Evolutionary conservation across 2,797 vertebrate genomes (phyloP).

Genomic region (Dermochelys coriacea): DNA sequence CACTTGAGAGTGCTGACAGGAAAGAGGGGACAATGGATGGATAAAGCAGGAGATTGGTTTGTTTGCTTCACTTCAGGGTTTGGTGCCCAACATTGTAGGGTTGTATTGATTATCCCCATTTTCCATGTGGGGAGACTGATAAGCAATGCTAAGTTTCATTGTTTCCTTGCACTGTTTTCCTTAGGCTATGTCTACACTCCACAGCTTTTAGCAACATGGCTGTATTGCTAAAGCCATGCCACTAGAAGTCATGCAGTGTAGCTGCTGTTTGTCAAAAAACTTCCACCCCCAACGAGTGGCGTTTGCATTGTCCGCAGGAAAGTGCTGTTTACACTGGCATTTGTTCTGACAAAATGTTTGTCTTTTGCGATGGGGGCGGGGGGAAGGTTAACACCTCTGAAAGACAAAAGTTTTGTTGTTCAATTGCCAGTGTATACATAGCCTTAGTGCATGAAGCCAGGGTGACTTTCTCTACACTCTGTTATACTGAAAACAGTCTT

Average conservation of each 20-base stretch:
- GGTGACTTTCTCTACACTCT: not conserved
- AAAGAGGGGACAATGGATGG: not conserved
- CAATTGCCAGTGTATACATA: too few species aligned
- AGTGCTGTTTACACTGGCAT: too few species aligned
- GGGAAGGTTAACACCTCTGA: too few species aligned
- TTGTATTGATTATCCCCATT: not conserved
- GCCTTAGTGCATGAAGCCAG: not conserved
- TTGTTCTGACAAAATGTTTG: too few species aligned
- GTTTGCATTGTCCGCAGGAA: too few species aligned
- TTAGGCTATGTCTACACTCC: not conserved
- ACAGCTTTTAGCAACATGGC: too few species aligned
- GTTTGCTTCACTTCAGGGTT: not conserved
- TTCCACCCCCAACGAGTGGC: too few species aligned
- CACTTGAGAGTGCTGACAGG: not conserved
- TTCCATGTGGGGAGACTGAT: not conserved
- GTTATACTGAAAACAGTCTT: not conserved
- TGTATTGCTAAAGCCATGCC: too few species aligned
- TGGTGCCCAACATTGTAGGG: not conserved
- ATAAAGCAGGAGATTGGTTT: not conserved
- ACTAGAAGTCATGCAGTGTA: too few species aligned
- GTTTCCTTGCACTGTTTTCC: not conserved
- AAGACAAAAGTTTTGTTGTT: too few species aligned
- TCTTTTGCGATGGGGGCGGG: too few species aligned
- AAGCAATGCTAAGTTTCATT: not conserved
- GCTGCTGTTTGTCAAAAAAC: too few species aligned